These are phyloP conservation scores for Drosophila micromelanica DNA, from an alignment of 1,140 invertebrate species.

Conservation along the genomic window DNA sequence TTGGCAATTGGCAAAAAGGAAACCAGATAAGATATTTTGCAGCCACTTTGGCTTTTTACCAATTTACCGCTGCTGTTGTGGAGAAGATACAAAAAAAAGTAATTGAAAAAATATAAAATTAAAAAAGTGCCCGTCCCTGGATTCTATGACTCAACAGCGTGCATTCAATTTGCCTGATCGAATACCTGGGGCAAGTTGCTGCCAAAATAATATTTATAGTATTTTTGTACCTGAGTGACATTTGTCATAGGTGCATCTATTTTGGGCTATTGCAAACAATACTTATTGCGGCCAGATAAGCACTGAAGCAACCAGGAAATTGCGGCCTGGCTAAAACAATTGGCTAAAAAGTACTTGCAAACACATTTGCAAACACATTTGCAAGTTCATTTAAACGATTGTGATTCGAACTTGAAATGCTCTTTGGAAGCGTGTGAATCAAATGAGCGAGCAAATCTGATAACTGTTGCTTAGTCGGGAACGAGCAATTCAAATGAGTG, in stretches of 20 bases:
- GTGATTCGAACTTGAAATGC: too few species aligned
- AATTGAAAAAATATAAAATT: slow-evolving; percentile 76
- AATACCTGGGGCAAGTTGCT: slow-evolving; percentile 21
- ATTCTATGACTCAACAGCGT: slow-evolving; percentile 21
- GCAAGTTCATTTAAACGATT: too few species aligned
- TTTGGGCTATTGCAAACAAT: slow-evolving; percentile 9
- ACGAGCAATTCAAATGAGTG: too few species aligned
- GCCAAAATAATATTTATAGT: background rate
- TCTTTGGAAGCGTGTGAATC: too few species aligned
- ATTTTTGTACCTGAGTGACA: background rate
- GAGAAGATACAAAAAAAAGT: slow-evolving; percentile 35
- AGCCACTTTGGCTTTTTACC: slow-evolving; percentile 35
- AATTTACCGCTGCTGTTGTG: slow-evolving; percentile 25
- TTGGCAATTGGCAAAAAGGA: slow-evolving; percentile 58
- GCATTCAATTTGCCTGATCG: slow-evolving; percentile 28
- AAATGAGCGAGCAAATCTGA: too few species aligned
- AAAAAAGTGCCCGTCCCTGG: slow-evolving; percentile 1
- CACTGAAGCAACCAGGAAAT: slow-evolving; percentile 3
- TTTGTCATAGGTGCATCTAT: slow-evolving; percentile 33
- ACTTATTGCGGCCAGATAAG: slow-evolving; percentile 5
- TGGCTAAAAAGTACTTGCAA: background rate
- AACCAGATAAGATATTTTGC: slow-evolving; percentile 74
- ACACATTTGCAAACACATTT: background rate
- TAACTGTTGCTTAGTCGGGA: too few species aligned
- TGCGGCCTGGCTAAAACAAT: background rate